A percentile compares a stretch with the other conserved stretches of the same genome.
Evolutionary conservation across 2,113 vertebrate genomes (phyloP).

Genomic region (Anseranas semipalmata): DNA sequence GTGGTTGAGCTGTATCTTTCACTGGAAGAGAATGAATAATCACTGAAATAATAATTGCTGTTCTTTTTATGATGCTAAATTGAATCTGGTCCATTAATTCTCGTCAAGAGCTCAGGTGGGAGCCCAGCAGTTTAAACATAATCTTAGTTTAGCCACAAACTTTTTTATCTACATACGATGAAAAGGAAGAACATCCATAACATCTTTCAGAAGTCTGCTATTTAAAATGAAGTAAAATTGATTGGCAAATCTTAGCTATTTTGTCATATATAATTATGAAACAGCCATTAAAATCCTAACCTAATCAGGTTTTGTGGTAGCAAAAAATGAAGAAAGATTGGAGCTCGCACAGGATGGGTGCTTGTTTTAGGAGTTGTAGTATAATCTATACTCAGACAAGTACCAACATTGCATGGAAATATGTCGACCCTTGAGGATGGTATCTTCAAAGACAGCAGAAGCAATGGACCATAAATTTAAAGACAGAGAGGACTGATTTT

Average conservation of each 20-base stretch:
- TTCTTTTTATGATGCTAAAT: neutral
- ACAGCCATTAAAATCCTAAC: neutral
- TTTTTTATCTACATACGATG: neutral
- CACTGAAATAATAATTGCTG: neutral
- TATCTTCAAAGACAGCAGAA: conserved; percentile 49
- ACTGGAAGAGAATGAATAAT: neutral
- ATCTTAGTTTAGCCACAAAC: neutral
- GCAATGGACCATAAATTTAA: conserved; percentile 30
- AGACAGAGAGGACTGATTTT: neutral
- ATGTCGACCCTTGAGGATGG: neutral
- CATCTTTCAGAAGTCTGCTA: neutral
- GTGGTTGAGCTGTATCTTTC: neutral
- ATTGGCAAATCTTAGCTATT: neutral
- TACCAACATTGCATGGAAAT: neutral
- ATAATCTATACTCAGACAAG: neutral
- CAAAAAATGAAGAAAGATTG: neutral
- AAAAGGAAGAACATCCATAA: neutral
- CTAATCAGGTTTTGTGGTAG: neutral
- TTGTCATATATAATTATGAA: neutral
- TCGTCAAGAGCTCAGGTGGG: neutral
- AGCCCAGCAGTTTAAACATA: neutral
- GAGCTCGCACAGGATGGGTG: neutral
- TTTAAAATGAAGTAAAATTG: neutral
- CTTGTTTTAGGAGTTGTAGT: neutral
- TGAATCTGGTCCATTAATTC: neutral